These are phyloP conservation scores for Rhagophthalmus giganteus DNA, from an alignment of 2,888 invertebrate species.

Conservation along the genomic window DNA sequence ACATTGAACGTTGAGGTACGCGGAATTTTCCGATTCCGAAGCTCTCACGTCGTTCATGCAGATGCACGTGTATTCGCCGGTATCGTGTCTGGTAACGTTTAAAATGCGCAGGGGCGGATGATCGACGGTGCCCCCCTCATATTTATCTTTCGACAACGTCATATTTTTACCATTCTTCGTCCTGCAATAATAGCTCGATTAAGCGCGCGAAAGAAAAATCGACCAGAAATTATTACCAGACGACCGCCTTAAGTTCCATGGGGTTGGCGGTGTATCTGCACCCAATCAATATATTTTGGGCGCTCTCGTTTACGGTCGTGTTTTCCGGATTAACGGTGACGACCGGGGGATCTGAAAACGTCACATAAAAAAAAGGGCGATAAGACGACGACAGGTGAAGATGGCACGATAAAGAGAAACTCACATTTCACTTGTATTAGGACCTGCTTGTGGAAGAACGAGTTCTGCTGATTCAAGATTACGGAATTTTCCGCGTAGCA, in stretches of 20 bases:
- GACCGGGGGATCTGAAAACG: conserved; percentile 76
- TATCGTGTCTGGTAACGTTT: conserved; percentile 75
- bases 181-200: too few species aligned
- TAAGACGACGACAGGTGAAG: too few species aligned
- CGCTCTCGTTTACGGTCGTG: conserved; percentile 77
- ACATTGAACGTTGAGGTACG: conserved; percentile 83
- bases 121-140: conserved; percentile 74
- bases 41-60: conserved; percentile 80
- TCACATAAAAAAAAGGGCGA: too few species aligned
- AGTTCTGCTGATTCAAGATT: conserved; percentile 70
- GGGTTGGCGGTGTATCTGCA: conserved; percentile 89
- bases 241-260: conserved; percentile 71
- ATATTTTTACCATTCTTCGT: conserved; percentile 68
- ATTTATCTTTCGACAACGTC: conserved; percentile 63
- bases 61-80: conserved; percentile 83
- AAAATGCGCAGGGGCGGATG: conserved; percentile 77
- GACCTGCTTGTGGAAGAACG: conserved; percentile 71
- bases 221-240: conserved; percentile 76
- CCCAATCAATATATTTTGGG: conserved; percentile 68
- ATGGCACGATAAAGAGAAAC: conserved; percentile 51
- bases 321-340: conserved; percentile 75
- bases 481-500: conserved; percentile 85
- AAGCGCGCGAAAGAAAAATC: too few species aligned
- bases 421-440: conserved; percentile 86
- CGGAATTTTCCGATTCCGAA: conserved; percentile 71